Evolutionary conservation across 2,888 invertebrate species (phyloP).

Genomic region (Parnassius orleans): DNA sequence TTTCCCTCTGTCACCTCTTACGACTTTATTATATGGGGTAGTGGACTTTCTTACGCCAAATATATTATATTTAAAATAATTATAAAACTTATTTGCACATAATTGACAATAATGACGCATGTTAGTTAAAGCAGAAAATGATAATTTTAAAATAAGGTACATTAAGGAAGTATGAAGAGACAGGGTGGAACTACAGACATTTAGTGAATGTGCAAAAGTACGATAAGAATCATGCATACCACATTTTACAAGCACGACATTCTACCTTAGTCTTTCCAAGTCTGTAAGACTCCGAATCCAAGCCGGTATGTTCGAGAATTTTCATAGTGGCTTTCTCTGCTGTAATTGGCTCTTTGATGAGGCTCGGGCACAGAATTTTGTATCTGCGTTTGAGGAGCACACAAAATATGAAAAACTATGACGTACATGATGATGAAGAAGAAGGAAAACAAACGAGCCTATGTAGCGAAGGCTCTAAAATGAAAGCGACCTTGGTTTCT

Average conservation of each 20-base stretch:
- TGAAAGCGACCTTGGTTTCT: slow-evolving; percentile 47
- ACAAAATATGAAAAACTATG: slow-evolving; percentile 61
- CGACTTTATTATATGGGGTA: too few relatives aligned
- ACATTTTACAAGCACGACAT: slow-evolving; percentile 41
- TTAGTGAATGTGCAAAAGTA: slow-evolving; percentile 43
- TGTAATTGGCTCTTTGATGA: slow-evolving; percentile 86
- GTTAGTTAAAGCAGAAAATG: slow-evolving; percentile 17
- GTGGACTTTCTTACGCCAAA: not conserved
- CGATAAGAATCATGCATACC: slow-evolving; percentile 31
- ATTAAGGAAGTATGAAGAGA: slow-evolving; percentile 14
- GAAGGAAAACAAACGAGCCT: slow-evolving; percentile 61
- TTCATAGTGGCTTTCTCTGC: slow-evolving; percentile 90
- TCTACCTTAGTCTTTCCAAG: slow-evolving; percentile 98
- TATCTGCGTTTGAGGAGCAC: slow-evolving; percentile 89
- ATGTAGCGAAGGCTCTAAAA: slow-evolving; percentile 60
- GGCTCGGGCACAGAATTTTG: slow-evolving; percentile 99
- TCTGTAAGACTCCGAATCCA: slow-evolving; percentile 96
- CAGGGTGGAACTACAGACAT: slow-evolving; percentile 34
- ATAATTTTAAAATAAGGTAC: slow-evolving; percentile 12
- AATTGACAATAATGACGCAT: too few relatives aligned
- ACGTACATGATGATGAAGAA: slow-evolving; percentile 40
- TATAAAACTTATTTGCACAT: not conserved
- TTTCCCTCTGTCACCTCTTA: too few relatives aligned
- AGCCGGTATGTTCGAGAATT: slow-evolving; percentile 90
- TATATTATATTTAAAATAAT: not conserved